Evolutionary conservation across 2,888 invertebrate species (phyloP).

Genomic region (Eremobia ochroleuca): DNA sequence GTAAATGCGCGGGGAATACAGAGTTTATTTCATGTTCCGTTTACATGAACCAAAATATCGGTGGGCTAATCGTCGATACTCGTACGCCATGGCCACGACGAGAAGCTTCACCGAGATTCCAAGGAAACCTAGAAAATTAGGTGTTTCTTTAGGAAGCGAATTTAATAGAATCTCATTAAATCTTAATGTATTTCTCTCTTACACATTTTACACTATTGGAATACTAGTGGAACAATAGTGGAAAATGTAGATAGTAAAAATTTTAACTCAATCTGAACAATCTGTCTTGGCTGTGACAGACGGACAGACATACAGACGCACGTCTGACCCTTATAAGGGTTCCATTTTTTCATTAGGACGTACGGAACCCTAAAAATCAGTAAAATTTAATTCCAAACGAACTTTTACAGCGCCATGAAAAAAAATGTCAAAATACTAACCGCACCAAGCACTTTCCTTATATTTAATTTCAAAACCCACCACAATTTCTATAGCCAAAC

Average conservation of each 20-base stretch:
- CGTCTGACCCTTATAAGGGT: background rate
- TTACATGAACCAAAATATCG: slow-evolving; percentile 38
- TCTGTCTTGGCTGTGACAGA: background rate
- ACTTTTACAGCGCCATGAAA: background rate
- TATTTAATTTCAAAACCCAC: slow-evolving; percentile 34
- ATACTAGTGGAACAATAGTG: no score
- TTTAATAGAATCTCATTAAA: slow-evolving; percentile 3
- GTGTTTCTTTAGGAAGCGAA: background rate
- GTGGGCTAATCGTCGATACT: slow-evolving; percentile 21
- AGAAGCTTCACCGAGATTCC: slow-evolving; percentile 2
- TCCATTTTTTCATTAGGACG: background rate
- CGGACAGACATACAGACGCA: background rate
- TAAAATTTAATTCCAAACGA: background rate
- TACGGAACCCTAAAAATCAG: background rate
- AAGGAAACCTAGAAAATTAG: background rate
- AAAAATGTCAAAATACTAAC: background rate
- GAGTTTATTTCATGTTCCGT: slow-evolving; percentile 52
- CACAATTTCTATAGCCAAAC: slow-evolving; percentile 40
- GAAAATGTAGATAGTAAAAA: no score
- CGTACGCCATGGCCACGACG: background rate
- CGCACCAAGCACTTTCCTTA: background rate
- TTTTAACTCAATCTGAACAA: background rate
- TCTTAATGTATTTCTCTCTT: background rate
- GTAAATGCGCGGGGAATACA: slow-evolving; percentile 55
- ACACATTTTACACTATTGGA: no score